Conservation (phyloP, 2,888 invertebrate genomes). For the Scaptodrosophila latifasciaeformis region DNA sequence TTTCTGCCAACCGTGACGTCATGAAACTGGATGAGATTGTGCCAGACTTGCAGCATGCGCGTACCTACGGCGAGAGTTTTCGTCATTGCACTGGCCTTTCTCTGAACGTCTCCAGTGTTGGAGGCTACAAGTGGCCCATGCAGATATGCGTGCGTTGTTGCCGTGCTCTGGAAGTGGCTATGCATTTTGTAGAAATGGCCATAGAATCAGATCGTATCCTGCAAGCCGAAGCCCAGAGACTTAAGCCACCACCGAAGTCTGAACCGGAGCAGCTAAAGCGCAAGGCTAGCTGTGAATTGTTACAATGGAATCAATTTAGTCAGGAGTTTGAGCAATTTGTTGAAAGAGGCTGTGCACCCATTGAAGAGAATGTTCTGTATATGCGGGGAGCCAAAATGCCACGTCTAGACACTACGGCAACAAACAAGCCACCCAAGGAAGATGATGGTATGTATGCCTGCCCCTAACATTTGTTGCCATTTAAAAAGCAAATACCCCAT, state of each 20-base stretch:
- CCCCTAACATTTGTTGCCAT: no score
- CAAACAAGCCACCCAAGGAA: constrained; percentile 40
- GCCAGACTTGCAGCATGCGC: constrained; percentile 42
- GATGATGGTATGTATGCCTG: constrained; percentile 42
- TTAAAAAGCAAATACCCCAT: background rate
- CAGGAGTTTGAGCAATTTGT: constrained; percentile 58
- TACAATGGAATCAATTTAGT: constrained; percentile 58
- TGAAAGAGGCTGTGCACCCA: constrained; percentile 53
- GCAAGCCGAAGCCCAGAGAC: constrained; percentile 40
- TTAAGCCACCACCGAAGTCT: constrained; percentile 23
- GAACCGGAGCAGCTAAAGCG: constrained; percentile 52
- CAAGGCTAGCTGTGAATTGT: constrained; percentile 49
- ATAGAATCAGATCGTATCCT: constrained; percentile 49
- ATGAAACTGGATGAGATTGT: constrained; percentile 42
- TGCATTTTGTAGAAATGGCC: constrained; percentile 60
- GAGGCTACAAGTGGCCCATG: constrained; percentile 52
- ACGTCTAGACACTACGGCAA: constrained; percentile 34
- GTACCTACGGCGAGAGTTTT: constrained; percentile 52
- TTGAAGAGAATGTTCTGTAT: constrained; percentile 57
- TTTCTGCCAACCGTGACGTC: constrained; percentile 49
- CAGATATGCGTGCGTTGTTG: constrained; percentile 64
- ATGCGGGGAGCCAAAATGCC: constrained; percentile 56
- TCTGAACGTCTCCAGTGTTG: constrained; percentile 21
- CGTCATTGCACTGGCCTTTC: constrained; percentile 44
- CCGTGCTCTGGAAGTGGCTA: constrained; percentile 62